Evolutionary conservation across 30 jellyfish, hydroid and myxozoan species (phyloP).

Genomic region (Hydractinia echinata): DNA sequence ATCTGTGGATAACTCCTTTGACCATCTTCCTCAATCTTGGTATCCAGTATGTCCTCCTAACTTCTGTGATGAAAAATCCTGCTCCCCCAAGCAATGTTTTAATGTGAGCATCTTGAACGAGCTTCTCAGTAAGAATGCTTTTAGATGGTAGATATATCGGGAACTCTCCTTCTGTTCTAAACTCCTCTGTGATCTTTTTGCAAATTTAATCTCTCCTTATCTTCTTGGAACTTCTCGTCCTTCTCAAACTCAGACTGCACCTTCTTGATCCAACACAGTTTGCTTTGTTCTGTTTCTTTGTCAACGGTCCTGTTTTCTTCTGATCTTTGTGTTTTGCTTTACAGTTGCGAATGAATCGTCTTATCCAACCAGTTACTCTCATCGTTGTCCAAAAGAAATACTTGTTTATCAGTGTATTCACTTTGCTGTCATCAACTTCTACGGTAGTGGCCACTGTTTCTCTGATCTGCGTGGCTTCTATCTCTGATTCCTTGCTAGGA

Average conservation of each 20-base stretch:
- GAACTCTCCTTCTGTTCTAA: neutral
- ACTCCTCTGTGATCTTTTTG: too few species aligned
- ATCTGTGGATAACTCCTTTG: slow-evolving; percentile 33
- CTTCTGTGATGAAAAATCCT: slow-evolving; percentile 17
- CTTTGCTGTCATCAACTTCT: neutral
- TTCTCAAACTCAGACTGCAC: too few species aligned
- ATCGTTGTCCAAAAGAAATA: neutral
- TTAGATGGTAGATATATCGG: neutral
- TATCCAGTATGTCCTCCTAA: slow-evolving; percentile 28
- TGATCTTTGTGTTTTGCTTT: neutral
- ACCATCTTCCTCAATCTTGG: slow-evolving; percentile 55
- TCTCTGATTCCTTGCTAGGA: neutral
- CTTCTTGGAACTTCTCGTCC: too few species aligned
- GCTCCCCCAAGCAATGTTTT: neutral
- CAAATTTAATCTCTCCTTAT: too few species aligned
- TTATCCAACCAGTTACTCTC: neutral
- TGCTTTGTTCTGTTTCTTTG: neutral
- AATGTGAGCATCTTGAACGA: neutral
- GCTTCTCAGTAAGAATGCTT: neutral
- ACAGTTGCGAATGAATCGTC: neutral
- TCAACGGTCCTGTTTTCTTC: neutral
- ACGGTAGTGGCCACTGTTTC: neutral
- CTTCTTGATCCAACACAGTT: too few species aligned
- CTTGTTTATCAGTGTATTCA: neutral
- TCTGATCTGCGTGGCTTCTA: neutral